Percentiles rank a stretch among this genome's conserved stretches.
phyloP scores from a whole-genome alignment of 2,888 invertebrate genomes.

The Coronaproctus castanopsis region DNA sequence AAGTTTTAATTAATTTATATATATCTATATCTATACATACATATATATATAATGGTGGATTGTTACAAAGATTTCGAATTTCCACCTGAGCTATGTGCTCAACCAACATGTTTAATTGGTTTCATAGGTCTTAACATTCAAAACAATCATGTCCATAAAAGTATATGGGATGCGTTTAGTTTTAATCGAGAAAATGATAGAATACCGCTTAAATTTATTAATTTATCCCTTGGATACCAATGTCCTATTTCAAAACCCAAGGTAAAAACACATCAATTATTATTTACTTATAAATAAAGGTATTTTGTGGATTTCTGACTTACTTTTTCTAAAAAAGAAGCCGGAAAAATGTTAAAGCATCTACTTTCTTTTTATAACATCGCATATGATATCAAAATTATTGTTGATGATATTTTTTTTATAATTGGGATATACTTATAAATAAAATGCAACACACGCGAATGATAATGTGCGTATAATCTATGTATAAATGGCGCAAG shows the following conservation, averaged over 20 bases:
- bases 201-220: conserved; percentile 61
- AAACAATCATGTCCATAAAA: conserved; percentile 68
- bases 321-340: too few species aligned
- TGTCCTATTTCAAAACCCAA: conserved; percentile 70
- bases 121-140: conserved; percentile 69
- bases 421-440: too few species aligned
- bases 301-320: too few species aligned
- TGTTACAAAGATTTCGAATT: conserved; percentile 34
- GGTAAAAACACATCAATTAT: conserved; percentile 21
- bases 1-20: too few species aligned
- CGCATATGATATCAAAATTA: too few species aligned
- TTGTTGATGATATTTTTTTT: too few species aligned
- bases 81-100: conserved; percentile 62
- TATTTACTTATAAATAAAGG: conserved; percentile 6
- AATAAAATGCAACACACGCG: too few species aligned
- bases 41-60: conserved; percentile 5
- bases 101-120: conserved; percentile 69
- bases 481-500: too few species aligned
- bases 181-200: conserved; percentile 62
- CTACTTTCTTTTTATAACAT: too few species aligned
- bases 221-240: conserved; percentile 60
- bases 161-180: conserved; percentile 83
- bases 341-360: too few species aligned
- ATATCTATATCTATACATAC: too few species aligned
- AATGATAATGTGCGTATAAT: too few species aligned